phyloP scores from a whole-genome alignment of 2,888 invertebrate species.

The Pollenia griseotomentosa region DNA sequence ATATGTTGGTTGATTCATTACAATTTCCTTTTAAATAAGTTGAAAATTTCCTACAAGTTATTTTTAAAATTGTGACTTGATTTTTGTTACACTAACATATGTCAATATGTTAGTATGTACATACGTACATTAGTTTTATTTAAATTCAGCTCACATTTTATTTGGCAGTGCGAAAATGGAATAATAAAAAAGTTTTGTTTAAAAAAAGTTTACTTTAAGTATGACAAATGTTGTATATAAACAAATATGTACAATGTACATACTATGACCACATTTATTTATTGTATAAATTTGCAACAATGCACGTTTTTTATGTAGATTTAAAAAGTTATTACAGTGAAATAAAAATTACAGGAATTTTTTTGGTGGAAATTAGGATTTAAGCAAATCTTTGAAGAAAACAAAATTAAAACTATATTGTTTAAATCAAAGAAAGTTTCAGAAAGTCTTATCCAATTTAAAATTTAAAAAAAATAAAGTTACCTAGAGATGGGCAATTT shows the following conservation, averaged over 20 bases:
- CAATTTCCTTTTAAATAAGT: too few relatives aligned
- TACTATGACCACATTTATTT: neutral
- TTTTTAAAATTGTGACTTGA: neutral
- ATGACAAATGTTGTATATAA: constrained; percentile 12
- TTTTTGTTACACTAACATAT: too few relatives aligned
- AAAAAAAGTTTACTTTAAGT: neutral
- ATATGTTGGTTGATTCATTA: too few relatives aligned
- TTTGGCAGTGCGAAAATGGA: neutral
- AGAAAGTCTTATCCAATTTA: too few relatives aligned
- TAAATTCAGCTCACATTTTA: constrained; percentile 36
- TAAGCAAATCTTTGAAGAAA: too few relatives aligned
- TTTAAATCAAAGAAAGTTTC: too few relatives aligned
- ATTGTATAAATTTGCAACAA: constrained; percentile 18
- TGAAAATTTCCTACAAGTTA: constrained; percentile 31
- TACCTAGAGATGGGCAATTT: too few relatives aligned
- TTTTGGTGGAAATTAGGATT: too few relatives aligned
- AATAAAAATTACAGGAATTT: neutral
- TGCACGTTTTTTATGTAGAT: neutral
- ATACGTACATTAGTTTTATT: neutral
- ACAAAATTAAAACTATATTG: too few relatives aligned
- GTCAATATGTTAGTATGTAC: too few relatives aligned
- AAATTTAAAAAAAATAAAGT: too few relatives aligned
- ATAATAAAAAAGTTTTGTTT: constrained; percentile 1
- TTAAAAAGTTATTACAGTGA: neutral
- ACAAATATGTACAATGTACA: too few relatives aligned